Evolutionary conservation across 2,113 vertebrate genomes (phyloP), one percentile per base, ranked within the genome.

Genomic region (Rhinopomastus cyanomelas): DNA sequence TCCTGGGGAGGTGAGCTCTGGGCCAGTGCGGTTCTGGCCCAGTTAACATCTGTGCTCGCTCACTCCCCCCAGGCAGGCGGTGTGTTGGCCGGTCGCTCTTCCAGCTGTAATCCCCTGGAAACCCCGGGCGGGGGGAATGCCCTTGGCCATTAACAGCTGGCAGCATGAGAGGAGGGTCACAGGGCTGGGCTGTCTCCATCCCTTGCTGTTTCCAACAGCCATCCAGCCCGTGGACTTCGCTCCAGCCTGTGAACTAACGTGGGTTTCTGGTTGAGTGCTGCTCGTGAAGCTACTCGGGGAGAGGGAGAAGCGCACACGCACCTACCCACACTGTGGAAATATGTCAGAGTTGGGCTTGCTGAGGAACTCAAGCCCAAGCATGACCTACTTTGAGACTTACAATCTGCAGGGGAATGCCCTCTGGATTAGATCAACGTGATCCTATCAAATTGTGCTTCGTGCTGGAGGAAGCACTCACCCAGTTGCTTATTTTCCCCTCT

Each of bases 341-440:
- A 27, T 67, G 84, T 95, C 92, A 94, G 89, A 89, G 62, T 60
- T 4, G 25, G 71, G 48, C 39, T 93, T 77, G 74, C 92, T 81
- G 86, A 74, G 93, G 64, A 94, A 59, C 85, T 94, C 64, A 49
- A 88, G 81, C 59, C 88, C 56, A 49, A 81, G 88, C 62, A 19
- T 94, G 95, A 96, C 92, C 94, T 95, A 95, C 90, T 95, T 95
- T 80, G 92, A 67, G 81, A 44, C 60, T 67, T 87, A 68, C 27
- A 87, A 87, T 90, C 86, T 94, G 72, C 69, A 89, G 95, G 90
- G 95, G 92, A 96, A 94, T 95, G 92, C 88, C 93, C 90, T 95
- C 84, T 89, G 95, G 93, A 92, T 95, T 88, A 90, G 84, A 93
- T 89, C 90, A 89, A 56, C 5, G 3, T 46, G 81, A 88, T 94